Evolutionary conservation across 2,888 invertebrate species (phyloP).

Genomic region (Cheilosia impressa): DNA sequence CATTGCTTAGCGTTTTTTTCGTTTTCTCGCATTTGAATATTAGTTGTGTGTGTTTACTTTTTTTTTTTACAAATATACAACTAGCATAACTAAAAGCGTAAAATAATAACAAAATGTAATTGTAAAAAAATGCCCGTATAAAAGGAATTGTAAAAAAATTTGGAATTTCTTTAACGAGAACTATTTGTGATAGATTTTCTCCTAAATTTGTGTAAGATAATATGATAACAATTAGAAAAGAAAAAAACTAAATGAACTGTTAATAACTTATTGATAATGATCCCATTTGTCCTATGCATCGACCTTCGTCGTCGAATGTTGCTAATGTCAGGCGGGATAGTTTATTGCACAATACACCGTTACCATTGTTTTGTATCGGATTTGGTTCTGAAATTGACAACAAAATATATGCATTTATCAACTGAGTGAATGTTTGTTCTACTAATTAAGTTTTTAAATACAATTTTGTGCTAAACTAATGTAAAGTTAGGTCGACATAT

Average conservation of each 20-base stretch:
- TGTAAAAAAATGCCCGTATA: slow-evolving; percentile 44
- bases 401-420: background rate
- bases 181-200: slow-evolving; percentile 53
- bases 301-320: slow-evolving; percentile 95
- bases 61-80: slow-evolving; percentile 44
- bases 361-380: slow-evolving; percentile 83
- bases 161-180: slow-evolving; percentile 32
- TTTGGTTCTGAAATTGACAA: slow-evolving; percentile 81
- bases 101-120: slow-evolving; percentile 27
- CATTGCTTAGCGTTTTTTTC: slow-evolving; percentile 33
- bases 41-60: background rate
- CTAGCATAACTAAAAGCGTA: slow-evolving; percentile 31
- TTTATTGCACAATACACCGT: slow-evolving; percentile 90
- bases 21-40: slow-evolving; percentile 8
- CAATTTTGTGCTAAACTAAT: too few species aligned
- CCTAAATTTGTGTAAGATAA: slow-evolving; percentile 45
- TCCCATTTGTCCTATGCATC: slow-evolving; percentile 94
- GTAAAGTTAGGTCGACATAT: too few species aligned
- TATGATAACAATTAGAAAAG: slow-evolving; percentile 48
- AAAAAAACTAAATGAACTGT: slow-evolving; percentile 77
- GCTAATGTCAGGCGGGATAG: slow-evolving; percentile 93
- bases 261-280: slow-evolving; percentile 90
- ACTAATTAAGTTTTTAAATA: too few species aligned
- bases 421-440: background rate
- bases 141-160: slow-evolving; percentile 36